Conservation (phyloP, 2,113 vertebrate genomes). For the Natator depressus region DNA sequence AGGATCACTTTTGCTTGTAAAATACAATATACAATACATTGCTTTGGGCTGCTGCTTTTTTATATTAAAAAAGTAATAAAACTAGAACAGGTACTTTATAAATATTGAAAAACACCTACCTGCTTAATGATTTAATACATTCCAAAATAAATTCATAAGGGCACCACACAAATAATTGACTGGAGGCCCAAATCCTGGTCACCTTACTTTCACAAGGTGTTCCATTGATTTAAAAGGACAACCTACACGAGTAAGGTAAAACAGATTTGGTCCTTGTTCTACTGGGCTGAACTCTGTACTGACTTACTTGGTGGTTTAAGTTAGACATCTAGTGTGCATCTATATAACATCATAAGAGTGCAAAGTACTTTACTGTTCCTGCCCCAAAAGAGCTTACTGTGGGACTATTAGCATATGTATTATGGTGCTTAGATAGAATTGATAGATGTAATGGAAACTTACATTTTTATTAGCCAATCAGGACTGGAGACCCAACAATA, state of each 20-base stretch:
- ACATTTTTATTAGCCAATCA: background rate
- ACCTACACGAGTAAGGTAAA: background rate
- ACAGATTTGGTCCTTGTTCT: background rate
- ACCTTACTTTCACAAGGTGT: background rate
- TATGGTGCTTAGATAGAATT: background rate
- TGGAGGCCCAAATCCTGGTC: background rate
- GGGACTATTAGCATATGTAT: background rate
- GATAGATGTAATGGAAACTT: background rate
- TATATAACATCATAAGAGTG: background rate
- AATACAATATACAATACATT: slow-evolving; percentile 1
- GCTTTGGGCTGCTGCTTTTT: background rate
- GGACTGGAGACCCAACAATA: background rate
- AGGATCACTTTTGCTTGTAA: background rate
- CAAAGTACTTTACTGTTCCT: background rate
- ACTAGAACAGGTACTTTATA: background rate
- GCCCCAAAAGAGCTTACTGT: background rate
- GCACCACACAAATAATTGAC: background rate
- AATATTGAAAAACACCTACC: slow-evolving; percentile 3
- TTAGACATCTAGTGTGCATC: background rate
- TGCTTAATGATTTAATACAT: slow-evolving; percentile 12
- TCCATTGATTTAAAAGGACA: background rate
- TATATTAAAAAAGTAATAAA: slow-evolving; percentile 52
- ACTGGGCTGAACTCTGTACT: background rate
- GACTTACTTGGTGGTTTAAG: background rate
- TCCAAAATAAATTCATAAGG: background rate